Base-by-base conservation (phyloP, 2,113 vertebrate genomes). In the Pseudorasbora parva region DNA sequence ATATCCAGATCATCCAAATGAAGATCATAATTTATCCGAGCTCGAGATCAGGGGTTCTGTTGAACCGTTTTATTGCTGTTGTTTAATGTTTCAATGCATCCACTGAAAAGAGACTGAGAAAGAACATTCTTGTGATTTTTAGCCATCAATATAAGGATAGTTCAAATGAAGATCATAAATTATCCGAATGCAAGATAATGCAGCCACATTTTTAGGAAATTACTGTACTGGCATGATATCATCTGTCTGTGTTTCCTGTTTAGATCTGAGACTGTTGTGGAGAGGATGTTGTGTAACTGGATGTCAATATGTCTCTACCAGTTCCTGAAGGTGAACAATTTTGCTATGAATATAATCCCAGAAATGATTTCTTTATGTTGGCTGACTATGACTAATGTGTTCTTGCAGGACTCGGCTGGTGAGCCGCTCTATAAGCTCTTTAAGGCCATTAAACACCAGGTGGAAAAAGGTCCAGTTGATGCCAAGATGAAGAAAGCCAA, bases 261-360 rank as follows among this genome's bases (percentile, higher is more conserved):
- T 92, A 99, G 98, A 92, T 98, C 97, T 6, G 97, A 99, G 94
- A 99, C 98, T 0, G 98, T 99, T 88, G 98, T 99, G 88, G 98
- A 99, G 90, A 96, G 97, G 89, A 99, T 99, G 98, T 95, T 99
- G 80, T 98, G 97, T 89, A 99, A 99, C 59, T 99, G 98, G 98
- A 99, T 99, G 97, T 99, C 97, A 82, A 98, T 99, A 92, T 99
- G 98, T 91, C 93, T 99, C 47, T 99, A 99, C 90, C 97, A 98
- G 93, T 97, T 97, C 88, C 96, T 99, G 82, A 95, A 96, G 96
- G 98, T 99, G 95, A 93, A 11, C 12, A 41, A 4, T 78, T 66
- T 19, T 4, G 12, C 47, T 69, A 51, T 12, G 5, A 15, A 30
- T 69, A 69, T 19, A 15, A 8, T 11, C 4, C 27, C 23, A 47